Evolutionary conservation across 2,797 vertebrate genomes (phyloP), one percentile per base, ranked within the genome.

Genomic region (Hipposideros larvatus): DNA sequence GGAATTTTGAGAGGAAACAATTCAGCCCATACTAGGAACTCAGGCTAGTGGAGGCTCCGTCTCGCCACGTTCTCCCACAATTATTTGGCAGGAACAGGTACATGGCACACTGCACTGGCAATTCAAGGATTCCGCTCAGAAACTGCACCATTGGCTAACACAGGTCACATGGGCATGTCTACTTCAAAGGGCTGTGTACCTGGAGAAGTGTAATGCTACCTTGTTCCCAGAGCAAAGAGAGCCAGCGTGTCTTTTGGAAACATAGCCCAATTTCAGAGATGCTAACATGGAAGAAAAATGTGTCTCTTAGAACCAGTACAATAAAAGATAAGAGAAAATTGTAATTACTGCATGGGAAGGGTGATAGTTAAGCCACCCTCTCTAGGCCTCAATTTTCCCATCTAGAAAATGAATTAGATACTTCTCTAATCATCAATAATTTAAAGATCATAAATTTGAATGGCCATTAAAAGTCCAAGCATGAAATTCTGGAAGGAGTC

Each of bases 61-160:
- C 16, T 15, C 0, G 0, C 18, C 43, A 0, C 2, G 5, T 28
- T 26, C 41, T 34, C 59, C 41, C 51, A 13, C 0, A 13, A 0
- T 37, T 63, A 9, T 24, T 26, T 19, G 34, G 46, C 41, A 19
- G 78, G 74, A 11, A 6, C 43, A 16, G 37, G 28, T 7, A 26
- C 22, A 1, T 4, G 73, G 59, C 24, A 19, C 46, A n/a, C 26
- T 0, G 0, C 19, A 4, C 7, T 0, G 43, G n/a, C 22, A 77
- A 19, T 5, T 65, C 61, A 10, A 51, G 37, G 21, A 5, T 82
- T 31, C 53, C 48, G 2, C 41, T 78, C 51, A 15, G 91, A 77
- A 82, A 71, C 18, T 31, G 14, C 46, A 3, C n/a, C 22, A 24
- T 24, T 74, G 59, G 37, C 65, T 78, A 14, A 3, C 57, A n/a